These are phyloP conservation scores for Merluccius polli DNA, from an alignment of 2,797 vertebrate genomes.

Conservation along the genomic window DNA sequence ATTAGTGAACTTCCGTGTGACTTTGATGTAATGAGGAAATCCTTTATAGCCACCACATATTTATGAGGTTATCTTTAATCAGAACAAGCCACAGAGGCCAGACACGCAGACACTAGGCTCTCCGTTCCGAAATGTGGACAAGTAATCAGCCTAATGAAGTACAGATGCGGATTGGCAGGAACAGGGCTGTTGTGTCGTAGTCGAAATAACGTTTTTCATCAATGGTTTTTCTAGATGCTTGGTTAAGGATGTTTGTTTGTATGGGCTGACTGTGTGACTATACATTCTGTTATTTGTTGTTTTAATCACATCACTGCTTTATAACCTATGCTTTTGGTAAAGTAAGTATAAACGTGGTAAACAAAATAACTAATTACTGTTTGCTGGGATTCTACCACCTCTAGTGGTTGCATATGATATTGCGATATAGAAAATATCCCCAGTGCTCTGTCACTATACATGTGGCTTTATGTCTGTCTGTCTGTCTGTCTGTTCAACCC, in stretches of 20 bases:
- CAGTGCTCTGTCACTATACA: not conserved
- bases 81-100: constrained; percentile 50
- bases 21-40: constrained; percentile 74
- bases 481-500: not conserved
- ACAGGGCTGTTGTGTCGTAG: constrained; percentile 10
- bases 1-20: constrained; percentile 65
- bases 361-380: constrained; percentile 12
- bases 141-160: constrained; percentile 67
- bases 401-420: constrained; percentile 48
- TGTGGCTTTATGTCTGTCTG: not conserved
- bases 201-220: not conserved
- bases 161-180: constrained; percentile 50
- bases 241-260: constrained; percentile 7
- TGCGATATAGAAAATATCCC: constrained; percentile 14
- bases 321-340: not conserved
- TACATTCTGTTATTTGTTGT: constrained; percentile 30
- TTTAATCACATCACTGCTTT: constrained; percentile 23
- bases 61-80: constrained; percentile 71
- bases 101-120: constrained; percentile 6
- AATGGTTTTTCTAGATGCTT: no score
- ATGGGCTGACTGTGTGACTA: constrained; percentile 26
- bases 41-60: constrained; percentile 57
- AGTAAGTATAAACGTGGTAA: not conserved
- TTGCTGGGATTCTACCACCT: constrained; percentile 45
- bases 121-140: constrained; percentile 26